phyloP scores from a whole-genome alignment of 2,113 vertebrate genomes.

The Leuciscus idus region DNA sequence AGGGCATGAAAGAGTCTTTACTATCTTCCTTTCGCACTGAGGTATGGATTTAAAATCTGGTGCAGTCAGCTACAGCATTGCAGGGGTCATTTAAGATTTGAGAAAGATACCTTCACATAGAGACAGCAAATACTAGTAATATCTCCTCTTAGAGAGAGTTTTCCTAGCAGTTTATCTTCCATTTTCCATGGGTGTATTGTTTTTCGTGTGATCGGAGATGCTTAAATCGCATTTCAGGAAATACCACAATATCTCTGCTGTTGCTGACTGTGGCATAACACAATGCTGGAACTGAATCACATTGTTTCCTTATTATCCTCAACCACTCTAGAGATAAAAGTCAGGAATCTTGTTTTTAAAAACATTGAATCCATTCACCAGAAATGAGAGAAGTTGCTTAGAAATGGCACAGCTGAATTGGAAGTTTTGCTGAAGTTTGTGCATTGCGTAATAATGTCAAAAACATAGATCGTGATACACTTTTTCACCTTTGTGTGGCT shows the following conservation, averaged over 20 bases:
- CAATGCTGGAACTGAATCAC: constrained; percentile 40
- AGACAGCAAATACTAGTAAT: constrained; percentile 9
- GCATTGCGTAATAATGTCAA: background rate
- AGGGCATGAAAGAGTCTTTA: constrained; percentile 20
- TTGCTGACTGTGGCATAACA: constrained; percentile 50
- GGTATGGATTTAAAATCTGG: constrained; percentile 13
- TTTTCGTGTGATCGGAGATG: constrained; percentile 29
- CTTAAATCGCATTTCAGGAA: constrained; percentile 46
- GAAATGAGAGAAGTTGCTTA: background rate
- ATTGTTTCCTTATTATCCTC: constrained; percentile 49
- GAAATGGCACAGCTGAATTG: background rate
- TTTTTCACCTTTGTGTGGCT: background rate
- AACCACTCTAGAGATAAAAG: constrained; percentile 15
- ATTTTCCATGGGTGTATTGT: constrained; percentile 39
- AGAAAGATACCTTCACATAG: constrained; percentile 32
- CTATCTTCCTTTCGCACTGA: background rate
- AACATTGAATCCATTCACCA: constrained; percentile 35
- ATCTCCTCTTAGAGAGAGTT: background rate
- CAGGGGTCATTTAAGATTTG: constrained; percentile 48
- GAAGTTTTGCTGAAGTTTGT: background rate
- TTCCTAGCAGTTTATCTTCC: constrained; percentile 1
- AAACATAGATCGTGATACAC: background rate
- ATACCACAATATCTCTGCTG: constrained; percentile 26
- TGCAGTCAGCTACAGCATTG: constrained; percentile 45
- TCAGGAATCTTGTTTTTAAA: constrained; percentile 26